Percentiles rank a stretch among this genome's conserved stretches.
phyloP scores from a whole-genome alignment of 2,888 invertebrate species.

The Brachylomia viminalis region DNA sequence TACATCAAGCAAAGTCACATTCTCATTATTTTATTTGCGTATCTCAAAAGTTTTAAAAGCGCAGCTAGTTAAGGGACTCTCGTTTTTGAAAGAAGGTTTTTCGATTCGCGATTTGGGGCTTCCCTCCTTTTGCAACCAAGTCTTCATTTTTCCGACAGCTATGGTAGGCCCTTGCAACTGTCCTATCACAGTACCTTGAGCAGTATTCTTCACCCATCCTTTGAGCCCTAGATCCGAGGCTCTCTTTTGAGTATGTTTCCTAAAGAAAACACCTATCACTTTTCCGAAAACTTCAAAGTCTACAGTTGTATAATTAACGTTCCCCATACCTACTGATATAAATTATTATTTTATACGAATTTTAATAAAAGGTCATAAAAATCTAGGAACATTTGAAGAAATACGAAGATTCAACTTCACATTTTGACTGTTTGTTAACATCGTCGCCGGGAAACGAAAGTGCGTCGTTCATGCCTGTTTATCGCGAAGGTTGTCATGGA shows the following conservation, averaged over 20 bases:
- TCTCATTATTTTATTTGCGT: conserved; percentile 76
- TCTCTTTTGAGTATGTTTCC: conserved; percentile 92
- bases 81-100: conserved; percentile 92
- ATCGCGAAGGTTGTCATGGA: conserved; percentile 71
- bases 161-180: conserved; percentile 91
- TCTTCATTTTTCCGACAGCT: conserved; percentile 91
- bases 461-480: too few relatives aligned
- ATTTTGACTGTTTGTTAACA: conserved; percentile 67
- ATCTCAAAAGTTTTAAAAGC: conserved; percentile 88
- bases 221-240: conserved; percentile 91
- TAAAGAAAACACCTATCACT: conserved; percentile 91
- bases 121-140: conserved; percentile 90
- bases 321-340: conserved; percentile 65
- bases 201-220: conserved; percentile 95
- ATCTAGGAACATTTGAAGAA: neutral
- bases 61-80: conserved; percentile 87
- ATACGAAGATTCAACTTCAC: conserved; percentile 29
- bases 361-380: conserved; percentile 11
- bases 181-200: conserved; percentile 92
- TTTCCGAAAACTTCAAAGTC: conserved; percentile 92
- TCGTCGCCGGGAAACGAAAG: conserved; percentile 73
- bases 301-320: conserved; percentile 71
- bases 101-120: conserved; percentile 93
- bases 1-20: neutral
- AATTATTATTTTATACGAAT: conserved; percentile 26